Base-by-base conservation (phyloP, 2,888 invertebrate genomes). In the Ramazzottius varieornatus region DNA sequence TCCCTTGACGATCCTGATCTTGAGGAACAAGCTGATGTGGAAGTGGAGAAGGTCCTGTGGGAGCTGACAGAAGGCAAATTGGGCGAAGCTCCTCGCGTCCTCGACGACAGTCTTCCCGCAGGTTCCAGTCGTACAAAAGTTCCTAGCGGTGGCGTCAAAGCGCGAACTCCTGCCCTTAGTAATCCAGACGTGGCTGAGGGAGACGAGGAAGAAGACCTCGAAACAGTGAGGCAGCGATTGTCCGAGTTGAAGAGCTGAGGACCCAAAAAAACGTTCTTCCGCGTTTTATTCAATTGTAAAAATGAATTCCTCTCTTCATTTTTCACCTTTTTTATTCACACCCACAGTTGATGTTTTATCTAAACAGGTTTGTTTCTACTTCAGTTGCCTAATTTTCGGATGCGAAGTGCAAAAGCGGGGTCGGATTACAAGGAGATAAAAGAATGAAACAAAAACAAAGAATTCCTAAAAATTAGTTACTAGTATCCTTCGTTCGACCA, bases 1-100 rank as follows among this genome's bases (percentile, higher is more conserved):
- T 81, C 83, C 1, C 71, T 93, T 68, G 83, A 92, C 71, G 90
- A 90, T 74, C 84, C 87, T 2, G 92, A 93, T 71, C 82, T 94
- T 81, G 98, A 98, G 73, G 93, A 94, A 71, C 90, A 88, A 70
- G 94, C 91, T 2, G 89, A 93, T 76, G 83, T 83, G 69, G 93
- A 94, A 80, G 86, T 92, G 33, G 90, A 91, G 72, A 89, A 88
- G 80, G 86, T 88, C 72, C 71, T 77, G 16, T 73, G 67, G 67
- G 77, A 77, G 67, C 69, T 77, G 33, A 75, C 75, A 13, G 72
- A 72, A 70, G 77, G 76, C 73, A 69, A 67, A 67, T 32, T 68
- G 54, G 54, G 54, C 29, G 54, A 54, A 24, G 54, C 54, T 4
- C 54, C 54, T 4, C 13, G 54, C 20, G 54, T 24, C 54, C 4